A percentile compares a stretch with the other conserved stretches of the same genome.
Conservation (phyloP, 2,797 vertebrate species). For the Scleropages formosus region DNA sequence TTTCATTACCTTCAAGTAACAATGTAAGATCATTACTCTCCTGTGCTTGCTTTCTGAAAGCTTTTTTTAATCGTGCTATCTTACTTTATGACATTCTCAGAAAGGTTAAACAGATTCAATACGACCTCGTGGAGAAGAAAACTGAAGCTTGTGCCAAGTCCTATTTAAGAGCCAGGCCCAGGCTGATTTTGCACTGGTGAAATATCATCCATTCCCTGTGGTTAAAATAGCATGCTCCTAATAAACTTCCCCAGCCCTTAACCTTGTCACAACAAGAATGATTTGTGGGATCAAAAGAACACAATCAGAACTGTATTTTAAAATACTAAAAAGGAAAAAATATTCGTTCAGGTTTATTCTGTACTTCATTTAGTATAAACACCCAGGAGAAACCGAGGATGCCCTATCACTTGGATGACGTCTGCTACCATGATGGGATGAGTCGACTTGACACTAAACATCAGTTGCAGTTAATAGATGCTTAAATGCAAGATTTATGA, state of each 20-base stretch:
- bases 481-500: constrained; percentile 4
- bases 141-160: not conserved
- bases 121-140: not conserved
- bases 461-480: not conserved
- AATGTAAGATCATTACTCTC: not conserved
- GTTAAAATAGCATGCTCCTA: not conserved
- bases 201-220: not conserved
- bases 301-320: too few relatives aligned
- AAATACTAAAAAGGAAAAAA: not conserved
- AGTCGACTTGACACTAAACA: constrained; percentile 9
- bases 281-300: not conserved
- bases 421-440: not conserved
- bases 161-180: not conserved
- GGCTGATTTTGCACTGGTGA: not conserved
- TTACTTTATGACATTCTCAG: not conserved
- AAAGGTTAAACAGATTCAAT: constrained; percentile 21
- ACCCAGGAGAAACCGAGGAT: not conserved
- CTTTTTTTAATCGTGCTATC: not conserved
- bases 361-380: not conserved
- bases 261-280: constrained; percentile 1
- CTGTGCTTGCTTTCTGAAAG: not conserved
- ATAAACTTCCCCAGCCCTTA: not conserved
- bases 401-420: not conserved
- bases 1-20: not conserved
- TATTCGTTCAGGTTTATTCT: not conserved